Evolutionary conservation across 2,113 vertebrate genomes (phyloP), one percentile per base, ranked within the genome.

Genomic region (Corvus hawaiiensis): DNA sequence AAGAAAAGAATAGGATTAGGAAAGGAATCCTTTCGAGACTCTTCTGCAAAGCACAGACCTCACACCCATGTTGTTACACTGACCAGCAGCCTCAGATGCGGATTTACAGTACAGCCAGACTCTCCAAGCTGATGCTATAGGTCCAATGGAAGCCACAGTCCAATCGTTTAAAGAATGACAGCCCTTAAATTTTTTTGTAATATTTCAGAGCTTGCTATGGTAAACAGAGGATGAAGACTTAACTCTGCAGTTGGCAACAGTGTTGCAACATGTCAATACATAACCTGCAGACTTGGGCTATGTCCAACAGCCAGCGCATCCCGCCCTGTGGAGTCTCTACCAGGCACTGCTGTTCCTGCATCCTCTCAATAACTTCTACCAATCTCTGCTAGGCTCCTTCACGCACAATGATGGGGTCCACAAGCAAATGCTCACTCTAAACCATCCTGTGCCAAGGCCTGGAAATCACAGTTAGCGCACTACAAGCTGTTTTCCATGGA

Each of bases 191-290:
- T 13, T n/a, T 11, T 32, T 20, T 19, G 13, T 5, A 1, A 0
- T 44, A 32, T 66, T 81, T 92, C 20, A 71, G 44, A 74, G 24
- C 41, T 39, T 30, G 18, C 71, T 49, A 71, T 16, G 4, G 26
- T 7, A 37, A 49, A 43, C 32, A 39, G 17, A 83, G 18, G 17
- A 35, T 28, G 16, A 91, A 71, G 26, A 81, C 17, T 39, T 49
- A 64, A 71, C 35, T 44, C 35, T 44, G 30, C 7, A 69, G n/a
- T 1, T 76, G n/a, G 62, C 30, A 84, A 32, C 5, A 37, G 35
- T 4, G 51, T 18, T 85, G 30, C 26, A 52, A n/a, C 33, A 33
- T 0, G 0, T n/a, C 68, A 55, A 10, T 6, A 21, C 16, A 4
- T 10, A 30, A 89, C 5, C 27, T 52, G 54, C 33, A 63, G 35